Evolutionary conservation across 2,888 invertebrate species (phyloP).

Genomic region (Theretra japonica): DNA sequence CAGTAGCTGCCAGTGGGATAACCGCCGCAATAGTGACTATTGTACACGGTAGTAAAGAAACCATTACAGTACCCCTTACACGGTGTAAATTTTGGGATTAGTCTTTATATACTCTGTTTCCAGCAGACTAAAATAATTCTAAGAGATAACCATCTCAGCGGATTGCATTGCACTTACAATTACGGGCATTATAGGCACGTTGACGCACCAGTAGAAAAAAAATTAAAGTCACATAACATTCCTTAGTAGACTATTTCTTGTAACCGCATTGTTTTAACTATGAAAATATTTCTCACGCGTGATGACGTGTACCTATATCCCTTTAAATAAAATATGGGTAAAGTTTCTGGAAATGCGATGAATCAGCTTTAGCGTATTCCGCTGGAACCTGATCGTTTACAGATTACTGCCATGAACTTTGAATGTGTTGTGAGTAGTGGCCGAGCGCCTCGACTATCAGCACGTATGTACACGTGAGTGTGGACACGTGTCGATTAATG

Average conservation of each 20-base stretch:
- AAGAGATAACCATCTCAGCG: no score
- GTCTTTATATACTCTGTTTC: neutral
- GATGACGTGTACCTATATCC: neutral
- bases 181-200: no score
- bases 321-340: neutral
- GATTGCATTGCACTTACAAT: no score
- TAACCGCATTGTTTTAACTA: neutral
- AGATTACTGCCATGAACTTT: conserved; percentile 50
- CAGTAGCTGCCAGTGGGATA: neutral
- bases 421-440: conserved; percentile 40
- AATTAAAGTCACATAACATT: no score
- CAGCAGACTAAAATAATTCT: neutral
- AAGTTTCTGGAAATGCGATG: neutral
- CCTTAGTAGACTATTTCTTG: neutral
- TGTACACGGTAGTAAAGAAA: neutral
- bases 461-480: conserved; percentile 37
- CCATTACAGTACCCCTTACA: neutral
- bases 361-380: conserved; percentile 39
- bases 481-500: conserved; percentile 25
- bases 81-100: neutral
- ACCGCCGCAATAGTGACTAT: neutral
- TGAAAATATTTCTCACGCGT: neutral
- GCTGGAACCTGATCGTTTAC: conserved; percentile 47
- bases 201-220: no score
- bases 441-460: conserved; percentile 44